These are phyloP conservation scores for Ceriagrion tenellum DNA, from an alignment of 2,888 invertebrate species.

Conservation along the genomic window DNA sequence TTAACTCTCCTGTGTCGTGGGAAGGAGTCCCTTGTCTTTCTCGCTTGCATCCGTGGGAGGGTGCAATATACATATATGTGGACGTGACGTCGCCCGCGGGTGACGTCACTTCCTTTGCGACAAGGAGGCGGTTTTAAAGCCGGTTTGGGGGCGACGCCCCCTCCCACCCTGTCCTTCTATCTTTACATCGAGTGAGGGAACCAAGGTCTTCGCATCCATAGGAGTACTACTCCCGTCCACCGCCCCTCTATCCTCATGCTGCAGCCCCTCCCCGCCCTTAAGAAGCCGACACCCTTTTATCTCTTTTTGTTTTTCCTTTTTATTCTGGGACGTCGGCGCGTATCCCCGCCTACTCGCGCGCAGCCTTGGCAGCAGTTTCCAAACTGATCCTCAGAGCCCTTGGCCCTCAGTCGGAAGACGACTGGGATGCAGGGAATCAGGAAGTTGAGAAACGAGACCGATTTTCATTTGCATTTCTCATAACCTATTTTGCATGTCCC, in stretches of 20 bases:
- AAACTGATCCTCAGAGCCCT: neutral
- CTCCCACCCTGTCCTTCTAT: neutral
- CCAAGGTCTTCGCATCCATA: neutral
- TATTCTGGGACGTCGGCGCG: neutral
- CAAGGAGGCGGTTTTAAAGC: slow-evolving; percentile 1
- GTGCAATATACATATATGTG: neutral
- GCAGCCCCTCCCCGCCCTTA: neutral
- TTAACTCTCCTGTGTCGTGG: neutral
- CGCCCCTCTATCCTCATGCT: neutral
- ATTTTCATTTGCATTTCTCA: neutral
- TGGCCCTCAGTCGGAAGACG: neutral
- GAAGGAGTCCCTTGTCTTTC: neutral
- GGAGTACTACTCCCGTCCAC: neutral
- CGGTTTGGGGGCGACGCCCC: slow-evolving; percentile 33
- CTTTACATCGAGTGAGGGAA: neutral
- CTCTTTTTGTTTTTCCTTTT: neutral
- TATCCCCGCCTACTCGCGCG: neutral
- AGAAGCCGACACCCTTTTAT: neutral
- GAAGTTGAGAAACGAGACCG: neutral
- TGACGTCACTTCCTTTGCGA: slow-evolving; percentile 17
- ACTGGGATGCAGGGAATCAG: neutral
- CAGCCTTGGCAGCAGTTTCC: slow-evolving; percentile 10
- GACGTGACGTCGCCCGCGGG: neutral
- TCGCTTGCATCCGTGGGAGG: neutral
- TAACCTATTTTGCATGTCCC: too few species aligned